phyloP scores from a whole-genome alignment of 2,888 invertebrate species.

The Agelastica alni region DNA sequence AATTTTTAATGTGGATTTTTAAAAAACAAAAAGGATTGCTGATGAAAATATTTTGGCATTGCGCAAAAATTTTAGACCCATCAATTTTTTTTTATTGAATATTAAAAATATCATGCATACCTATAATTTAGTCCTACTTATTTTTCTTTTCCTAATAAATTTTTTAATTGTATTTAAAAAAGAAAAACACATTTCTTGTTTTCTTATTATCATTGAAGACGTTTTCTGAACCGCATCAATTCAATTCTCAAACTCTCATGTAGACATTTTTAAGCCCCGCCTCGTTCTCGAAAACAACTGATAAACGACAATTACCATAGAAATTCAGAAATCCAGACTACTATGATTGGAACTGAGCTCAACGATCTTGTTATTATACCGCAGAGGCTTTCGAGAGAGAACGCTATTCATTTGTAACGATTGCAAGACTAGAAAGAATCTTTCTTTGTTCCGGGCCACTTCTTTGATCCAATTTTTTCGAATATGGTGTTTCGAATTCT shows the following conservation, averaged over 20 bases:
- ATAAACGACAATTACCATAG: conserved; percentile 29
- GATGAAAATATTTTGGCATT: too few species aligned
- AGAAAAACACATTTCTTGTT: too few species aligned
- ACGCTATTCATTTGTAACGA: conserved; percentile 16
- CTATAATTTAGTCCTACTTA: too few species aligned
- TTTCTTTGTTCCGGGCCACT: not conserved
- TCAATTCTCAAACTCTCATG: not conserved
- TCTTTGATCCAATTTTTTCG: not conserved
- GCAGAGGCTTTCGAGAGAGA: conserved; percentile 10
- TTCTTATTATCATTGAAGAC: too few species aligned
- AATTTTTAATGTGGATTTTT: too few species aligned
- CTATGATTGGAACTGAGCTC: conserved; percentile 30
- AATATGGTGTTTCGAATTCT: conserved; percentile 3
- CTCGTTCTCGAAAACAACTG: conserved; percentile 11
- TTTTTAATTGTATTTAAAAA: too few species aligned
- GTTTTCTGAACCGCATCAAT: not conserved
- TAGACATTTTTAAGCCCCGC: not conserved
- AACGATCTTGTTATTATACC: conserved; percentile 25
- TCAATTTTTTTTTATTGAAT: too few species aligned
- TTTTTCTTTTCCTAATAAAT: too few species aligned
- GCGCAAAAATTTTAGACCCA: too few species aligned
- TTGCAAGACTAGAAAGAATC: not conserved
- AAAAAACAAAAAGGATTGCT: too few species aligned
- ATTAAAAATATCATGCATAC: too few species aligned
- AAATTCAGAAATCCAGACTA: conserved; percentile 28